These are phyloP conservation scores for Corythoichthys intestinalis DNA, from an alignment of 2,113 vertebrate genomes.

Conservation along the genomic window DNA sequence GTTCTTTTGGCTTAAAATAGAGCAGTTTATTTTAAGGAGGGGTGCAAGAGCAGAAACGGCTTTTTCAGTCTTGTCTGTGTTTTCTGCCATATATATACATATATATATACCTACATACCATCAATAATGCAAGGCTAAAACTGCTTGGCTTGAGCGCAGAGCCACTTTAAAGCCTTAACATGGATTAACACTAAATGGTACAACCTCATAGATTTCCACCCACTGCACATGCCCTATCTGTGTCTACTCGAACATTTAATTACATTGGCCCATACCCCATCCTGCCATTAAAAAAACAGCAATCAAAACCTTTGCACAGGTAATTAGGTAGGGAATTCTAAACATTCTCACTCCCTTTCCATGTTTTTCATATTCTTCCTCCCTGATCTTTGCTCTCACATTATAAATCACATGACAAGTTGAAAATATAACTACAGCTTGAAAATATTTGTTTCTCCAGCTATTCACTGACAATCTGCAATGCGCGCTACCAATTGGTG, in stretches of 20 bases:
- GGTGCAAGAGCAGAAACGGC: too few species aligned
- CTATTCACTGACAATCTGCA: slow-evolving; percentile 17
- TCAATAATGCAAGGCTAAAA: not conserved
- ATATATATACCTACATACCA: not conserved
- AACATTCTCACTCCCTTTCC: slow-evolving; percentile 11
- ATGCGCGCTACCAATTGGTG: slow-evolving; percentile 30
- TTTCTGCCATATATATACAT: too few species aligned
- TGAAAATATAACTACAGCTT: slow-evolving; percentile 32
- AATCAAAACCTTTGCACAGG: not conserved
- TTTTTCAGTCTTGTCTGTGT: too few species aligned
- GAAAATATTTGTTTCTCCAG: slow-evolving; percentile 13
- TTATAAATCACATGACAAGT: slow-evolving; percentile 34
- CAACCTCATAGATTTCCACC: not conserved
- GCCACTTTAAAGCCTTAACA: not conserved
- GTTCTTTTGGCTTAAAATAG: too few species aligned
- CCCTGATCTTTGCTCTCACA: not conserved
- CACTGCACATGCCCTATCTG: not conserved
- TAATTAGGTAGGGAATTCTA: slow-evolving; percentile 15
- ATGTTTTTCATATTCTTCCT: not conserved
- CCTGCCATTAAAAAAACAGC: not conserved
- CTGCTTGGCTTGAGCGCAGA: not conserved
- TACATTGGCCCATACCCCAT: not conserved
- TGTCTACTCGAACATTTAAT: not conserved
- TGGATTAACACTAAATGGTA: not conserved
- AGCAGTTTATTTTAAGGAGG: too few species aligned